A percentile compares a stretch with the other conserved stretches of the same genome.
Evolutionary conservation across 2,113 vertebrate genomes (phyloP).

Genomic region (Aptenodytes patagonicus): DNA sequence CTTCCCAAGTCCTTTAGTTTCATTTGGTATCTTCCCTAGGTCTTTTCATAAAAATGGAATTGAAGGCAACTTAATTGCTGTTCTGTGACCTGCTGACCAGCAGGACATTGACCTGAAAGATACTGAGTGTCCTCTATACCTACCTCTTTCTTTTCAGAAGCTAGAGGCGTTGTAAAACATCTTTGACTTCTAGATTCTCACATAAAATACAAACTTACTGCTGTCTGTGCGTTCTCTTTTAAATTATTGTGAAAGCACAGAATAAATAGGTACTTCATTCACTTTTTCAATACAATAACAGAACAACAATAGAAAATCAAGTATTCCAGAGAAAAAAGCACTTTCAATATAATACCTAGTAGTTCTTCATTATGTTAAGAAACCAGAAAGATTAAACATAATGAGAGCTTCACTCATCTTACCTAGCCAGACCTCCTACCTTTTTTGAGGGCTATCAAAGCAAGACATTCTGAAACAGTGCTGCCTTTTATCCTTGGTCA

Average conservation of each 20-base stretch:
- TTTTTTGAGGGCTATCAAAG: constrained; percentile 57
- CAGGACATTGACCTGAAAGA: constrained; percentile 61
- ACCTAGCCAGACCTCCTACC: constrained; percentile 58
- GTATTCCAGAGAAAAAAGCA: constrained; percentile 38
- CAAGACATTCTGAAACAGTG: constrained; percentile 32
- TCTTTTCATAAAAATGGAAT: constrained; percentile 34
- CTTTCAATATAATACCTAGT: constrained; percentile 29
- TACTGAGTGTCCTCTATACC: constrained; percentile 22
- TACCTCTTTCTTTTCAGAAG: constrained; percentile 48
- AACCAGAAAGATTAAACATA: constrained; percentile 56
- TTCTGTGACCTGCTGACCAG: constrained; percentile 59
- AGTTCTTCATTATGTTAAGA: constrained; percentile 57
- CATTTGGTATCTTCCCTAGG: neutral
- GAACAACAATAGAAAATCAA: constrained; percentile 55
- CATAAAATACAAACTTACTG: constrained; percentile 52
- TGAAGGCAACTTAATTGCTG: constrained; percentile 54
- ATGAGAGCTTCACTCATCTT: constrained; percentile 41
- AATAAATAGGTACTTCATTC: constrained; percentile 53
- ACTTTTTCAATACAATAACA: constrained; percentile 37
- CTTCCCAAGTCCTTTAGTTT: neutral
- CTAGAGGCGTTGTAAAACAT: constrained; percentile 31
- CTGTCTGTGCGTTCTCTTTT: constrained; percentile 43
- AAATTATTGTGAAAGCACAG: constrained; percentile 55
- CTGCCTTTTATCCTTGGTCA: constrained; percentile 50
- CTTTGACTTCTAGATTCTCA: constrained; percentile 54